Evolutionary conservation across 2,113 vertebrate species (phyloP), one percentile per base, ranked within the genome.

Genomic region (Dolichotis patagonum): DNA sequence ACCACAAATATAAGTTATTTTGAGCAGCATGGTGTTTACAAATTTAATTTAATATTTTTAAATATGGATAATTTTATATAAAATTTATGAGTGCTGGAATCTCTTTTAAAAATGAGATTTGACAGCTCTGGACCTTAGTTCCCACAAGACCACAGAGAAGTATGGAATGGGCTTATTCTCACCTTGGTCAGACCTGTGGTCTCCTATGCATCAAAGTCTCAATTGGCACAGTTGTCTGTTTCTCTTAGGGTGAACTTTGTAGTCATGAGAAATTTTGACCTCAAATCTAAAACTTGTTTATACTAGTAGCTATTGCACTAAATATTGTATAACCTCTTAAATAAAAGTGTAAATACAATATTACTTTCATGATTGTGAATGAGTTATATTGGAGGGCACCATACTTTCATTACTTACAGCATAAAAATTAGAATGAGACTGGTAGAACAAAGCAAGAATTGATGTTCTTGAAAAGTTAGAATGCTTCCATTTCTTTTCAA

Each of bases 31-130:
- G 52, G 60, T 56, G 16, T 84, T 91, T 69, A 89, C 56, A 87
- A 56, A 62, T 84, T 43, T 43, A 95, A 84, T 43, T 43, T n/a
- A 95, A 84, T 14, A 87, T 65, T 91, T 93, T 85, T 43, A 93
- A 94, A 85, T 75, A n/a, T 86, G 30, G 32, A 77, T 16, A 94
- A 91, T 62, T 75, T 75, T 56, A 90, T 77, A 35, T 71, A 82
- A 75, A 96, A 92, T 91, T 75, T 7, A 56, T 95, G 49, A 94
- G 17, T 58, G 88, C 49, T 91, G 14, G 56, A 69, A 13, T 82
- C 19, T 88, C 24, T 94, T 69, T 67, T 85, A 80, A 77, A 83
- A 88, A 35, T 67, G 78, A 93, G 12, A 81, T 86, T 73, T 88
- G 92, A 41, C 35, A 91, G 5, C 41, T 62, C 3, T 32, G 14